Percentiles rank a stretch among this genome's conserved stretches.
phyloP scores from a whole-genome alignment of 2,113 vertebrate species.

The Zapus hudsonius region DNA sequence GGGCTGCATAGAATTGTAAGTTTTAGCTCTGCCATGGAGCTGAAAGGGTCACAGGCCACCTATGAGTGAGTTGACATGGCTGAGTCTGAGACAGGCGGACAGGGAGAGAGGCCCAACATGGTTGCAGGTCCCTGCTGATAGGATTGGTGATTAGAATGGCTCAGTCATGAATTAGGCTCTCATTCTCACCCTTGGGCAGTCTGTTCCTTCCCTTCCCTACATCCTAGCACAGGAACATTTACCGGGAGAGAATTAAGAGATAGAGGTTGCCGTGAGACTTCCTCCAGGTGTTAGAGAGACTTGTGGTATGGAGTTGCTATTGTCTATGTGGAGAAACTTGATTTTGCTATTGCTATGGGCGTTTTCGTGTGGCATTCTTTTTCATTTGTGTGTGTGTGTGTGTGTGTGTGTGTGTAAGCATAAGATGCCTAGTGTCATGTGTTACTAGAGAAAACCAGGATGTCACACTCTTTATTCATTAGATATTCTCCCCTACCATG shows the following conservation, averaged over 20 bases:
- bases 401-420: too few relatives aligned
- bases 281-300: neutral
- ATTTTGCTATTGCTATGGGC: fast-evolving
- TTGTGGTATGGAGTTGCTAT: fast-evolving
- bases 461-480: too few relatives aligned
- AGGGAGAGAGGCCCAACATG: fast-evolving
- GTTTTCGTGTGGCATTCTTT: neutral
- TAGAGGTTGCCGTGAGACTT: neutral
- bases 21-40: neutral
- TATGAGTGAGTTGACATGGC: fast-evolving
- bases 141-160: neutral
- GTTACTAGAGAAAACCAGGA: too few relatives aligned
- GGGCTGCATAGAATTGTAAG: too few relatives aligned
- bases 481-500: too few relatives aligned
- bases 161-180: neutral
- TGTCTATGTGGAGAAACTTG: neutral
- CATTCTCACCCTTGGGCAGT: neutral
- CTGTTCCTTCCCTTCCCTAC: neutral
- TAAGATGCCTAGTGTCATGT: too few relatives aligned
- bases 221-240: fast-evolving
- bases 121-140: neutral
- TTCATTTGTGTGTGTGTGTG: too few relatives aligned
- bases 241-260: neutral
- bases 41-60: fast-evolving
- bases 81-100: too few relatives aligned